These are phyloP conservation scores for Deroplatys truncata DNA, from an alignment of 2,888 invertebrate genomes.

Conservation along the genomic window DNA sequence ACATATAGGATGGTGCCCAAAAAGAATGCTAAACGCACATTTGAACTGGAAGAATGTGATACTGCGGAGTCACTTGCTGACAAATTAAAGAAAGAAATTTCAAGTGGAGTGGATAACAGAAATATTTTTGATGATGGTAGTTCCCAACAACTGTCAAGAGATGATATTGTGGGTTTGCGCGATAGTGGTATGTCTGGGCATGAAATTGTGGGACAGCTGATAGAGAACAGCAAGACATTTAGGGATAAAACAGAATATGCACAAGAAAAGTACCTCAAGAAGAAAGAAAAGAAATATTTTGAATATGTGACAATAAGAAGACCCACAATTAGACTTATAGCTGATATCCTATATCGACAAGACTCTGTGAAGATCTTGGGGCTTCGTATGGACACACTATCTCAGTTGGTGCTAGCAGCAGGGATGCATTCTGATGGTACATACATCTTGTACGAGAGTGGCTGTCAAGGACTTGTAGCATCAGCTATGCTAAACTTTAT, in stretches of 20 bases:
- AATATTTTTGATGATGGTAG: conserved; percentile 72
- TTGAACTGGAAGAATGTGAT: conserved; percentile 50
- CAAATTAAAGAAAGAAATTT: conserved; percentile 57
- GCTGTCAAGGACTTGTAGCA: conserved; percentile 77
- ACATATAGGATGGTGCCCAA: conserved; percentile 70
- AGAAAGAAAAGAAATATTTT: conserved; percentile 92
- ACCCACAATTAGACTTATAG: conserved; percentile 76
- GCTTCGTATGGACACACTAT: conserved; percentile 80
- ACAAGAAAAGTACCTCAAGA: conserved; percentile 90
- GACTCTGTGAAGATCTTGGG: conserved; percentile 72
- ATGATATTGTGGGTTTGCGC: conserved; percentile 76
- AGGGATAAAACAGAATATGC: conserved; percentile 85
- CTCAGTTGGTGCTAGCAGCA: conserved; percentile 78
- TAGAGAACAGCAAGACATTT: conserved; percentile 90
- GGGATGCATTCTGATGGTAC: conserved; percentile 70
- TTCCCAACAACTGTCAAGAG: conserved; percentile 78
- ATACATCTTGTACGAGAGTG: conserved; percentile 83
- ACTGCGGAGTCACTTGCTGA: conserved; percentile 53
- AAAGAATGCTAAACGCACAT: conserved; percentile 51
- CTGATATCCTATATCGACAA: conserved; percentile 78
- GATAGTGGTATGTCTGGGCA: conserved; percentile 72
- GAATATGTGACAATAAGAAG: conserved; percentile 73
- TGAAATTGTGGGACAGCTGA: conserved; percentile 80
- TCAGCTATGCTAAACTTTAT: conserved; percentile 79
- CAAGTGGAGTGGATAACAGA: conserved; percentile 78